phyloP scores from a whole-genome alignment of 1,140 invertebrate species.

The Bombus sibiricus region DNA sequence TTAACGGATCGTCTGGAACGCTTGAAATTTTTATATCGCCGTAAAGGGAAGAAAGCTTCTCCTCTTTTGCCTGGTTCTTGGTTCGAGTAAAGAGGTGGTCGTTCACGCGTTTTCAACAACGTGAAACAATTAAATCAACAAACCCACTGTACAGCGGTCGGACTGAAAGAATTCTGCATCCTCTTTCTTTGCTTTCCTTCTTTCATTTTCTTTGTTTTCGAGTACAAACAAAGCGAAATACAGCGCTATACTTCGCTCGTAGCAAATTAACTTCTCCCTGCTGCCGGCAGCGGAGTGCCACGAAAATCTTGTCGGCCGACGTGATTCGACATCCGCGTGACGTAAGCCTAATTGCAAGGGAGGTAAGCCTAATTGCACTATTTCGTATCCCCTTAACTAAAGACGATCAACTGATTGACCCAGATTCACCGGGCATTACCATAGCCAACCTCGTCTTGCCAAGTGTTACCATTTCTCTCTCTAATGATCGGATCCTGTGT shows the following conservation, averaged over 20 bases:
- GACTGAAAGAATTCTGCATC: neutral
- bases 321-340: constrained; percentile 40
- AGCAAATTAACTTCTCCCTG: constrained; percentile 6
- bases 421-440: constrained; percentile 27
- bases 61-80: too few species aligned
- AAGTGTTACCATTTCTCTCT: constrained; percentile 1
- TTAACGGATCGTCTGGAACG: constrained; percentile 2
- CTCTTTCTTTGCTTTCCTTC: too few species aligned
- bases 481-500: neutral
- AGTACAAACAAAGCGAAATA: too few species aligned
- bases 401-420: constrained; percentile 55
- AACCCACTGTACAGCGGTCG: neutral
- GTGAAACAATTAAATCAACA: neutral
- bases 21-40: neutral
- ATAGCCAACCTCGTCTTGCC: constrained; percentile 7
- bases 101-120: neutral
- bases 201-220: neutral
- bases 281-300: neutral
- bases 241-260: too few species aligned
- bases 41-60: neutral
- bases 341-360: constrained; percentile 41
- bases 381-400: constrained; percentile 53
- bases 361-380: constrained; percentile 51
- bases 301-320: neutral
- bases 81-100: neutral